These are phyloP conservation scores for Micoletzkya japonica DNA, from an alignment of 2,888 invertebrate genomes.

Conservation along the genomic window DNA sequence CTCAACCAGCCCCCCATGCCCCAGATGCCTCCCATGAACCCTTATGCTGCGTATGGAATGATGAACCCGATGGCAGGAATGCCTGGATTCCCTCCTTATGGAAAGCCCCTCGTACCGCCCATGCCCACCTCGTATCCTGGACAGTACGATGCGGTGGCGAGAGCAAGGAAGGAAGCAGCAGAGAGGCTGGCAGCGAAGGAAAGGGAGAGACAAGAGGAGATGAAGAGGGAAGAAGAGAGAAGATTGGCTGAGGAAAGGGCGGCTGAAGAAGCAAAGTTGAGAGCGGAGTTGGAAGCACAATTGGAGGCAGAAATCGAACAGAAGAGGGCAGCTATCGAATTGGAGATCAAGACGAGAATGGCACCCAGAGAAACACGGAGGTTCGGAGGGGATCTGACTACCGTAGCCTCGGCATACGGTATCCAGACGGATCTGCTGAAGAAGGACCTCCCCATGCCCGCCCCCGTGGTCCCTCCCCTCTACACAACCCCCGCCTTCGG, in stretches of 20 bases:
- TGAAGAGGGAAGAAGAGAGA: not conserved
- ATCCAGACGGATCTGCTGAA: not conserved
- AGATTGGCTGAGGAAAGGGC: not conserved
- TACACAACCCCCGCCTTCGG: not conserved
- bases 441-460: not conserved
- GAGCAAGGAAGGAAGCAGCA: not conserved
- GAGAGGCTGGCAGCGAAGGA: not conserved
- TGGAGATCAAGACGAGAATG: conserved; percentile 8
- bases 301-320: conserved; percentile 14
- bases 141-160: conserved; percentile 7
- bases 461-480: too few relatives aligned
- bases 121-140: conserved; percentile 8
- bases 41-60: not conserved
- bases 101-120: not conserved
- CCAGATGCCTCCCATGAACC: not conserved
- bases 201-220: conserved; percentile 1
- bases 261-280: not conserved
- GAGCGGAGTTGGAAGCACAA: conserved; percentile 19
- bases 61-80: conserved; percentile 14
- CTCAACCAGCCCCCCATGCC: not conserved
- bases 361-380: conserved; percentile 17
- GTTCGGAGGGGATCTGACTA: not conserved
- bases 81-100: not conserved
- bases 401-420: not conserved
- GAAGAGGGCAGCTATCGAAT: conserved; percentile 12